A percentile compares a stretch with the other conserved stretches of the same genome.
phyloP scores from a whole-genome alignment of 2,113 vertebrate species.

The Osmerus mordax region DNA sequence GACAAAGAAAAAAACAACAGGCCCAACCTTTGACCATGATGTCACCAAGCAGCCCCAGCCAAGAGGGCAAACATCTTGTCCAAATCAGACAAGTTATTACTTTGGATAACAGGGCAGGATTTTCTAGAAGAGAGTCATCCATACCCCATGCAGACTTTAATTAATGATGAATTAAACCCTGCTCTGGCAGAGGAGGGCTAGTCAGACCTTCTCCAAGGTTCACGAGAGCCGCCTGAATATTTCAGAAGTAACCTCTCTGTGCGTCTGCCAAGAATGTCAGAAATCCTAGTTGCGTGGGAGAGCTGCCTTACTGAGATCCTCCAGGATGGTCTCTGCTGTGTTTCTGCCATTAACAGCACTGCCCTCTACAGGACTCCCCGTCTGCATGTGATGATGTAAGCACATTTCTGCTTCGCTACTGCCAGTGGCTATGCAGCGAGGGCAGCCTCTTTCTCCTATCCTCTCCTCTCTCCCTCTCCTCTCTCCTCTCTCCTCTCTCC shows the following conservation, averaged over 20 bases:
- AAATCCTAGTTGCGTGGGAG: slow-evolving; percentile 73
- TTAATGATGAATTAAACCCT: slow-evolving; percentile 68
- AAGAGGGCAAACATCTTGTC: slow-evolving; percentile 52
- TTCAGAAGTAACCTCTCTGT: slow-evolving; percentile 71
- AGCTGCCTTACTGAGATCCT: slow-evolving; percentile 1
- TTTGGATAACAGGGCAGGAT: slow-evolving; percentile 39
- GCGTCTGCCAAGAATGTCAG: slow-evolving; percentile 73
- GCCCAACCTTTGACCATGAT: slow-evolving; percentile 37
- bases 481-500: background rate
- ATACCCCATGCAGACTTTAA: slow-evolving; percentile 62
- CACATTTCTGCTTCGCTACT: slow-evolving; percentile 61
- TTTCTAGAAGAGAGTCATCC: slow-evolving; percentile 56
- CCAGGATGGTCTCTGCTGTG: slow-evolving; percentile 19
- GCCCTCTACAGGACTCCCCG: slow-evolving; percentile 75
- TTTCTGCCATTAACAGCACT: slow-evolving; percentile 65
- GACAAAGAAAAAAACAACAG: slow-evolving; percentile 36
- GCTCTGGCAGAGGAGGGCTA: slow-evolving; percentile 39
- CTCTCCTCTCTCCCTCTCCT: background rate
- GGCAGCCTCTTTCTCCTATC: slow-evolving; percentile 28
- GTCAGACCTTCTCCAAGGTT: slow-evolving; percentile 49
- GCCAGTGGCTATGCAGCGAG: slow-evolving; percentile 53
- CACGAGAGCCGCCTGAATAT: slow-evolving; percentile 60
- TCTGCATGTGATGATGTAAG: slow-evolving; percentile 71
- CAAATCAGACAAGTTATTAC: slow-evolving; percentile 54
- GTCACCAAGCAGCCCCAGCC: slow-evolving; percentile 27